Conservation (phyloP, 2,797 vertebrate species). For the Anguilla megastoma region DNA sequence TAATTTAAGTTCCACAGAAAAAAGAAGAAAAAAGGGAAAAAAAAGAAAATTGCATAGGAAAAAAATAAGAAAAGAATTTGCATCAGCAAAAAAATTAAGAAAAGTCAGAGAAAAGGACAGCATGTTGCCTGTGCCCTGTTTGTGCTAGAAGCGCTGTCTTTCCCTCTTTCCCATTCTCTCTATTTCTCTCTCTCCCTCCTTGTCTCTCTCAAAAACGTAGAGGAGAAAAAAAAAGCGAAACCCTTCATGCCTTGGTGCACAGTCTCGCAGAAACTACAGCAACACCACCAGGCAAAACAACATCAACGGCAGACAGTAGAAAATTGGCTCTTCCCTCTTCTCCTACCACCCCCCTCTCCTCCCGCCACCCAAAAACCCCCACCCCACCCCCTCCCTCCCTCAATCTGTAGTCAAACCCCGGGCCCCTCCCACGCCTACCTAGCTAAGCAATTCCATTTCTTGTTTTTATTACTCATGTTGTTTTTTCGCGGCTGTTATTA, state of each 20-base stretch:
- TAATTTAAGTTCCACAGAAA: conserved; percentile 60
- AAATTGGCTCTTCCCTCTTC: conserved; percentile 68
- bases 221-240: conserved; percentile 57
- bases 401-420: conserved; percentile 51
- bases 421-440: conserved; percentile 46
- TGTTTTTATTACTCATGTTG: conserved; percentile 36
- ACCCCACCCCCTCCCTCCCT: neutral
- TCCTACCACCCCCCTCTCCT: neutral
- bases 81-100: conserved; percentile 52
- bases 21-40: conserved; percentile 63
- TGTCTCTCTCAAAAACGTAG: neutral
- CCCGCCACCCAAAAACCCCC: neutral
- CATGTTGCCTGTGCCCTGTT: conserved; percentile 63
- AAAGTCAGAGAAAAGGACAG: conserved; percentile 54
- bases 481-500: conserved; percentile 63
- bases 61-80: conserved; percentile 33
- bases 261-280: conserved; percentile 32
- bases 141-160: conserved; percentile 61
- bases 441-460: conserved; percentile 59
- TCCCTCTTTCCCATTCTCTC: conserved; percentile 43
- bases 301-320: conserved; percentile 62
- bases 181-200: neutral
- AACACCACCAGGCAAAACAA: conserved; percentile 50
- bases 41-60: conserved; percentile 67
- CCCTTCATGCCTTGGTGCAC: conserved; percentile 47